phyloP scores from a whole-genome alignment of 2,888 invertebrate genomes.

The Amblyjoppa fuscipennis region DNA sequence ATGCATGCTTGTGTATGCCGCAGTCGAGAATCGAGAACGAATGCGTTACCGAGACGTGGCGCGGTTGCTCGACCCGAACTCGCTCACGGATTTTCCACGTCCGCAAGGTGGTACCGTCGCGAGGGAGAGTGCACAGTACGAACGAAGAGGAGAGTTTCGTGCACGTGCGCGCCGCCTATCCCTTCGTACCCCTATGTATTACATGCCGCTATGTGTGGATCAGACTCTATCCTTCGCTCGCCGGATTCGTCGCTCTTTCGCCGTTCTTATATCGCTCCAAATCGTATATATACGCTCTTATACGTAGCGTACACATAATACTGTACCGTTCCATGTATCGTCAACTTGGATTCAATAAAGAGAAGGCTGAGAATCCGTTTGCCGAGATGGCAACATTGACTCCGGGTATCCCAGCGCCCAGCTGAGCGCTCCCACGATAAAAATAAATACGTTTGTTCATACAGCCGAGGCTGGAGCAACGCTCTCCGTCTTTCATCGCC shows the following conservation, averaged over 20 bases:
- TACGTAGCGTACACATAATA: slow-evolving; percentile 13
- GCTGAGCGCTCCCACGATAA: slow-evolving; percentile 71
- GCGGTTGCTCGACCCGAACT: slow-evolving; percentile 22
- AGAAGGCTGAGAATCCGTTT: slow-evolving; percentile 67
- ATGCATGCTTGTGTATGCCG: neutral
- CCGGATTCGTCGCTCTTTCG: slow-evolving; percentile 16
- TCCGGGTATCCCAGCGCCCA: slow-evolving; percentile 60
- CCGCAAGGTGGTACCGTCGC: slow-evolving; percentile 41
- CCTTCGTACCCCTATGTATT: slow-evolving; percentile 10
- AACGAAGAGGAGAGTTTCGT: slow-evolving; percentile 31
- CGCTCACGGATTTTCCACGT: slow-evolving; percentile 56
- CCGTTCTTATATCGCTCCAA: neutral
- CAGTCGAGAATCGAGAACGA: slow-evolving; percentile 39
- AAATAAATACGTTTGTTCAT: slow-evolving; percentile 73
- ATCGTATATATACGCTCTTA: neutral
- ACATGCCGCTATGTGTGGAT: neutral
- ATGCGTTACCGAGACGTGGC: slow-evolving; percentile 39
- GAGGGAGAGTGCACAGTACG: slow-evolving; percentile 29
- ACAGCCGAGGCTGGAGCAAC: slow-evolving; percentile 52
- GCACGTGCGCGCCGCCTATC: slow-evolving; percentile 55
- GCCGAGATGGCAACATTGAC: slow-evolving; percentile 62
- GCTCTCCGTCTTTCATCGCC: slow-evolving; percentile 23
- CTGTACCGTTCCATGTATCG: slow-evolving; percentile 48
- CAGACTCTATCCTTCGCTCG: slow-evolving; percentile 19
- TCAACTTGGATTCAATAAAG: slow-evolving; percentile 63